A percentile compares a stretch with the other conserved stretches of the same genome.
phyloP scores from a whole-genome alignment of 2,113 vertebrate species.

The Oreotrochilus melanogaster region DNA sequence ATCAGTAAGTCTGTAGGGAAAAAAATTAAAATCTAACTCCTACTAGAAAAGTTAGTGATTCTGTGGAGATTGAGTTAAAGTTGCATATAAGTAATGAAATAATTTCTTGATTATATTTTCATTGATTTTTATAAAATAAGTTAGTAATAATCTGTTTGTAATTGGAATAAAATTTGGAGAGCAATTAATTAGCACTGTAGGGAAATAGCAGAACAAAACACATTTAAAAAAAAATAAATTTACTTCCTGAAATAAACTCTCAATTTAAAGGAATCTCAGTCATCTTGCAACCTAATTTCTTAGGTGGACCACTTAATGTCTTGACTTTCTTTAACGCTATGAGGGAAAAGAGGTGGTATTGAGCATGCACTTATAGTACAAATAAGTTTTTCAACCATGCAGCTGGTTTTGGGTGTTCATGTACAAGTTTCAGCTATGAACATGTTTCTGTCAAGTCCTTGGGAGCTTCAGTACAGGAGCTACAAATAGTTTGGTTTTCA shows the following conservation, averaged over 20 bases:
- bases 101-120: neutral
- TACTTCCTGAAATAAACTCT: neutral
- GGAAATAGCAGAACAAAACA: neutral
- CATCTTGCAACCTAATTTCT: neutral
- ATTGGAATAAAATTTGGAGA: neutral
- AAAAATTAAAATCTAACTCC: neutral
- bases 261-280: neutral
- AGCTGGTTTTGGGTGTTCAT: neutral
- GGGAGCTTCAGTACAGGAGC: neutral
- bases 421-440: neutral
- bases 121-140: neutral
- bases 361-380: neutral
- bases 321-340: neutral
- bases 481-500: neutral
- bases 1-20: neutral
- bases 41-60: neutral
- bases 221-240: neutral
- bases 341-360: neutral
- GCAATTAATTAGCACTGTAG: neutral
- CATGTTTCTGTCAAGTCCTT: neutral
- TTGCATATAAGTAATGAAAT: neutral
- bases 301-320: neutral
- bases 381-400: neutral
- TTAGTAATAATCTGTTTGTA: neutral
- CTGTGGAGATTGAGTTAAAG: neutral